These are phyloP conservation scores for Tautogolabrus adspersus DNA, from an alignment of 2,113 vertebrate species.

Conservation along the genomic window DNA sequence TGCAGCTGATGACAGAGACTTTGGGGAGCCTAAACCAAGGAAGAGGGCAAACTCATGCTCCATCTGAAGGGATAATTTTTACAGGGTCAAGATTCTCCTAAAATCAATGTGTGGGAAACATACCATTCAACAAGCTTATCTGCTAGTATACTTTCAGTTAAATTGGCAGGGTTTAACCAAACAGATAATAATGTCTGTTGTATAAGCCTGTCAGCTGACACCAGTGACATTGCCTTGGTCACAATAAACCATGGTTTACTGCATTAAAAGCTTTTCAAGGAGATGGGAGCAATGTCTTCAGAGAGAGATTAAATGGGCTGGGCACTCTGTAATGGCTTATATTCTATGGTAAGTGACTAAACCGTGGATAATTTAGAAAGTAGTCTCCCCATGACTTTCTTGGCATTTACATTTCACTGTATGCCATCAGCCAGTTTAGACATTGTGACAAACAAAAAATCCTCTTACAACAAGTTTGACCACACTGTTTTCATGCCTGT, in stretches of 20 bases:
- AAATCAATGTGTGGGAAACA: slow-evolving; percentile 13
- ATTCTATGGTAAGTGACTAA: slow-evolving; percentile 19
- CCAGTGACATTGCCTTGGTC: slow-evolving; percentile 45
- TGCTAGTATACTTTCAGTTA: slow-evolving; percentile 31
- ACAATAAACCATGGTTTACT: slow-evolving; percentile 30
- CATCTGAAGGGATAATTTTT: slow-evolving; percentile 82
- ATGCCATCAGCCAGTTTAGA: slow-evolving; percentile 13
- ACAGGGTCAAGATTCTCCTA: slow-evolving; percentile 15
- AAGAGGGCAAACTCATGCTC: slow-evolving; percentile 97
- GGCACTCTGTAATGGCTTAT: slow-evolving; percentile 14
- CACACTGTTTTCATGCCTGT: slow-evolving; percentile 27
- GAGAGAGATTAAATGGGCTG: slow-evolving; percentile 15
- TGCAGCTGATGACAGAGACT: slow-evolving; percentile 87
- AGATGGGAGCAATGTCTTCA: slow-evolving; percentile 38
- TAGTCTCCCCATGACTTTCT: slow-evolving; percentile 20
- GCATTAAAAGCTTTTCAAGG: slow-evolving; percentile 37
- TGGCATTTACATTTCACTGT: slow-evolving; percentile 35
- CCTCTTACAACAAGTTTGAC: slow-evolving; percentile 23
- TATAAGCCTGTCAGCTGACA: slow-evolving; percentile 36
- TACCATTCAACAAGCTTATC: slow-evolving; percentile 17
- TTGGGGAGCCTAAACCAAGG: slow-evolving; percentile 90
- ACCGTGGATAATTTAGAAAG: slow-evolving; percentile 22
- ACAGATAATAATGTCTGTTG: slow-evolving; percentile 23
- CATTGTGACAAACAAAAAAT: slow-evolving; percentile 7
- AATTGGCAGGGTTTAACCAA: slow-evolving; percentile 18